Base-by-base conservation (phyloP, 2,797 vertebrate genomes). In the Garrulus glandarius region DNA sequence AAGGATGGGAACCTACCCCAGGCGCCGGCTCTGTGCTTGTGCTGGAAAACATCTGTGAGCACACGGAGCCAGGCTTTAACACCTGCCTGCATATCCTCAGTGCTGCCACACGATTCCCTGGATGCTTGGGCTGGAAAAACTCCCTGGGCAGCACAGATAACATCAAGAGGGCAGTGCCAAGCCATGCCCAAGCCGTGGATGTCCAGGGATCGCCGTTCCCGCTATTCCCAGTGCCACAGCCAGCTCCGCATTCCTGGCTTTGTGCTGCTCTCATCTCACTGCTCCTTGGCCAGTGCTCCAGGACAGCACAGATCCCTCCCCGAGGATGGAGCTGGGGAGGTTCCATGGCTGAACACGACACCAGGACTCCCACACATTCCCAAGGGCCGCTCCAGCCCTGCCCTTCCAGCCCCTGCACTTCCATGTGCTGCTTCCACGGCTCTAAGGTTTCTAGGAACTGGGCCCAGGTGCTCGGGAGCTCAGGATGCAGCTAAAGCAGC, bases 381-480 rank as follows among this genome's bases (percentile, higher is more conserved):
- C 61, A 0, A 20, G 59, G 84, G 56, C 70, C 2, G 92, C 61
- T 83, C 63, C 89, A 53, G 34, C 82, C 71, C 82, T 83, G 41
- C 87, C 75, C 78, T 87, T 82, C 67, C 82, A 94, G 41, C 34
- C 64, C 1, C 2, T 39, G 22, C 88, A 36, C 79, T 75, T 91
- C 86, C 86, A 7, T 2, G 29, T 0, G 4, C 52, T 0, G 26
- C 77, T 93, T 95, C 94, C 96, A 96, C 47, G 53, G 79, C 82
- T 94, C 93, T 90, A 76, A 76, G 93, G 85, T 93, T 97, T 93
- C 95, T 27, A 39, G 76, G 92, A 94, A 94, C 53, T 1, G 23
- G 27, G 10, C 6, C 76, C 96, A 95, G 96, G 75, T 86, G 89
- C 60, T 74, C 4, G 84, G 92, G 36, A 76, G 87, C 84, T 96